Percentiles rank a stretch among this genome's conserved stretches.
phyloP scores from a whole-genome alignment of 2,113 vertebrate species.

The Microcebus tavaratra region DNA sequence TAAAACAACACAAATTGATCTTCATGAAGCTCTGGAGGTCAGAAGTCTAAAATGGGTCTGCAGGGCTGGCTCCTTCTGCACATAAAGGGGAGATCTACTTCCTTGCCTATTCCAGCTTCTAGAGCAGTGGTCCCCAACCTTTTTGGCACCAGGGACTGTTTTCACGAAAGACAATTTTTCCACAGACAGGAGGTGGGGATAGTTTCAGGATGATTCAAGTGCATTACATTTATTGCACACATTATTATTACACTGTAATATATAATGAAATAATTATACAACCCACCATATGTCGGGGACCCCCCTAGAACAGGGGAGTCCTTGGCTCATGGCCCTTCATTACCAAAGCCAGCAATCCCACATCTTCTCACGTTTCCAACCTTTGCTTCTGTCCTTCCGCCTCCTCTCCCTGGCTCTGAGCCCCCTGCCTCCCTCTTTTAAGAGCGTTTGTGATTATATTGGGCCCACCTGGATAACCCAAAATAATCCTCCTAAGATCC shows the following conservation, averaged over 20 bases:
- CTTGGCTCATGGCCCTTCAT: neutral
- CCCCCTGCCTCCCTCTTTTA: neutral
- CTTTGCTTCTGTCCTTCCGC: neutral
- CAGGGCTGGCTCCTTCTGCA: neutral
- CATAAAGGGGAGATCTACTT: neutral
- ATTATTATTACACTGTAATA: no score
- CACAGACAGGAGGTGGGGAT: no score
- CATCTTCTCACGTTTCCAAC: neutral
- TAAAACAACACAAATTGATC: neutral
- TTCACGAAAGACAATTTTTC: no score
- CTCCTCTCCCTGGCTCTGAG: neutral
- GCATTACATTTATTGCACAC: no score
- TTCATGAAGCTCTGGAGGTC: neutral
- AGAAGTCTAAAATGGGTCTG: neutral
- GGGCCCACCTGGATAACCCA: neutral
- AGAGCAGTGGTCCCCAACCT: no score
- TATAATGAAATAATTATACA: no score
- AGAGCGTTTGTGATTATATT: accelerated
- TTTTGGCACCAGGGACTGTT: no score
- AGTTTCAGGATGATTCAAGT: no score
- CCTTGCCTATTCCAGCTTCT: neutral
- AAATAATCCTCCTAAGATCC: neutral
- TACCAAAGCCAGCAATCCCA: accelerated
- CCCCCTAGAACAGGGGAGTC: no score
- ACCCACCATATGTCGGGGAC: no score